Evolutionary conservation across 1,140 invertebrate species (phyloP).

Genomic region (Dysdera silvatica): DNA sequence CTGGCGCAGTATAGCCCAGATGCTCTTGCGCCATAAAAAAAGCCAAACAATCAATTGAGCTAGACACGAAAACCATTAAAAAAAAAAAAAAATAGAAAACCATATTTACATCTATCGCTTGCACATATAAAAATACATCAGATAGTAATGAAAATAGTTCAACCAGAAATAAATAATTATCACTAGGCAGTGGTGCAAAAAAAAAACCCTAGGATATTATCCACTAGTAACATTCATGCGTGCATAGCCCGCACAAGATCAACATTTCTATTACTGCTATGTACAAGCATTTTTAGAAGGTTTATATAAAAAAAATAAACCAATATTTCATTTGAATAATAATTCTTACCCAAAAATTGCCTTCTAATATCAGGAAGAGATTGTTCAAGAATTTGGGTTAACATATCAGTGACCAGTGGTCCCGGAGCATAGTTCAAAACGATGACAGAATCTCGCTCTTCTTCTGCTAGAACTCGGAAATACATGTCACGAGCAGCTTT

Average conservation of each 20-base stretch:
- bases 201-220: background rate
- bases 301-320: background rate
- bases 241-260: background rate
- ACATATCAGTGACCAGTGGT: conserved; percentile 86
- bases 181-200: too few species aligned
- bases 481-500: conserved; percentile 83
- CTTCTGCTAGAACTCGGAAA: conserved; percentile 70
- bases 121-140: too few species aligned
- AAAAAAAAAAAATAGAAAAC: too few species aligned
- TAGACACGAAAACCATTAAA: too few species aligned
- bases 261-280: background rate
- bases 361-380: conserved; percentile 44
- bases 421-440: conserved; percentile 90
- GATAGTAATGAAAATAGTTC: too few species aligned
- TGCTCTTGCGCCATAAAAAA: too few species aligned
- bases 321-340: background rate
- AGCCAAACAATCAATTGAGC: too few species aligned
- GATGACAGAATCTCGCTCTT: conserved; percentile 59
- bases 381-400: conserved; percentile 54
- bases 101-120: too few species aligned
- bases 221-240: background rate
- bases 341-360: conserved; percentile 30
- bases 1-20: too few species aligned
- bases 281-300: background rate
- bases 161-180: too few species aligned